A percentile compares a stretch with the other conserved stretches of the same genome.
Evolutionary conservation across 37 sponge, comb jelly and placozoan species (phyloP).

Genomic region (Aphrocallistes beatrix): DNA sequence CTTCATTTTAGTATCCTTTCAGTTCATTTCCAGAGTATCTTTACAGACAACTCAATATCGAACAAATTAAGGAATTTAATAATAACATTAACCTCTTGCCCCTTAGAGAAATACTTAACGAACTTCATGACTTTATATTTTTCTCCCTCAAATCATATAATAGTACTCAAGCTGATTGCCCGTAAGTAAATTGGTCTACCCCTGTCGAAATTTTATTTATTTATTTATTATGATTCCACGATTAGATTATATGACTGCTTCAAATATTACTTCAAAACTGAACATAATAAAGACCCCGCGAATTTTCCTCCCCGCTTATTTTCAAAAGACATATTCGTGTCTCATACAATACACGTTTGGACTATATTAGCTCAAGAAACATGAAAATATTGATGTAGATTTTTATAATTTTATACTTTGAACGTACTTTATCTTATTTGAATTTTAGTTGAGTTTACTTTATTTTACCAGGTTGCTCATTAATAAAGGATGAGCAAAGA

Average conservation of each 20-base stretch:
- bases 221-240: neutral
- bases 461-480: too few species aligned
- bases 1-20: neutral
- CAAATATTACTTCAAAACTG: neutral
- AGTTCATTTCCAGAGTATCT: neutral
- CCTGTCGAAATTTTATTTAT: neutral
- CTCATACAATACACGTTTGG: conserved; percentile 6
- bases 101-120: neutral
- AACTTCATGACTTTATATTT: neutral
- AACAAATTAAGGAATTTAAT: neutral
- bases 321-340: neutral
- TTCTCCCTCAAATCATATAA: neutral
- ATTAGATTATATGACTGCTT: conserved; percentile 9
- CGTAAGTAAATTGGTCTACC: neutral
- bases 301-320: neutral
- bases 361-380: neutral
- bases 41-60: neutral
- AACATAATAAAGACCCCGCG: neutral
- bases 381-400: too few species aligned
- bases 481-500: too few species aligned
- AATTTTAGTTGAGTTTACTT: too few species aligned
- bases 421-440: too few species aligned
- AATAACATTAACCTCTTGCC: neutral
- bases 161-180: neutral
- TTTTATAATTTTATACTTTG: too few species aligned